Conservation (phyloP, 1,140 invertebrate species). For the Heliconius nattereri region DNA sequence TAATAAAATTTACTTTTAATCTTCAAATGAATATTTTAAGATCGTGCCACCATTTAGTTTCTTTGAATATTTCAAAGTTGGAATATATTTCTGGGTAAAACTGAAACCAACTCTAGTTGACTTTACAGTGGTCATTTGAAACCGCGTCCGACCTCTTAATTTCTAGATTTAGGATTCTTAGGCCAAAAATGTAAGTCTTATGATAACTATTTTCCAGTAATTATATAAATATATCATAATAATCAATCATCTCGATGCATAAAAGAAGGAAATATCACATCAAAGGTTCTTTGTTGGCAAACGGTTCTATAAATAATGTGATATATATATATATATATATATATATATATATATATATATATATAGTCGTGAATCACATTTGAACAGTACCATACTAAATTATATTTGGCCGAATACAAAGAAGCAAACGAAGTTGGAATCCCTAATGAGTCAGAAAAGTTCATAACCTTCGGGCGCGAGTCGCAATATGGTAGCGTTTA, state of each 20-base stretch:
- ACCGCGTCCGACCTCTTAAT: no score
- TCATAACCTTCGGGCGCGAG: conserved; percentile 32
- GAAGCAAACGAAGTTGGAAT: conserved; percentile 28
- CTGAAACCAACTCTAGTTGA: no score
- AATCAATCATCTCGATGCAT: neutral
- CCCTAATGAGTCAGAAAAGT: conserved; percentile 35
- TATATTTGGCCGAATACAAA: conserved; percentile 27
- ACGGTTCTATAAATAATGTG: conserved; percentile 23
- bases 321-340: no score
- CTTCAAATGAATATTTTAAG: no score
- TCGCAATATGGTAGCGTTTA: conserved; percentile 51
- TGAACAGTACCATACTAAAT: conserved; percentile 23
- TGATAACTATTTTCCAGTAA: neutral
- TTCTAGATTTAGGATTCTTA: no score
- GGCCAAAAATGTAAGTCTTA: neutral
- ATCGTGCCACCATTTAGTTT: no score
- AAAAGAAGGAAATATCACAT: neutral
- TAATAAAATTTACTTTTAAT: neutral
- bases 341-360: no score
- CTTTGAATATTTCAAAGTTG: no score
- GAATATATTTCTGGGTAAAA: no score
- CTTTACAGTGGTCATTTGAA: no score
- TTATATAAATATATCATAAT: neutral
- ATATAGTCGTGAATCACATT: conserved; percentile 27
- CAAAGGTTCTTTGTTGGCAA: conserved; percentile 19